Conservation (phyloP, 2,113 vertebrate genomes). For the Corvus hawaiiensis region DNA sequence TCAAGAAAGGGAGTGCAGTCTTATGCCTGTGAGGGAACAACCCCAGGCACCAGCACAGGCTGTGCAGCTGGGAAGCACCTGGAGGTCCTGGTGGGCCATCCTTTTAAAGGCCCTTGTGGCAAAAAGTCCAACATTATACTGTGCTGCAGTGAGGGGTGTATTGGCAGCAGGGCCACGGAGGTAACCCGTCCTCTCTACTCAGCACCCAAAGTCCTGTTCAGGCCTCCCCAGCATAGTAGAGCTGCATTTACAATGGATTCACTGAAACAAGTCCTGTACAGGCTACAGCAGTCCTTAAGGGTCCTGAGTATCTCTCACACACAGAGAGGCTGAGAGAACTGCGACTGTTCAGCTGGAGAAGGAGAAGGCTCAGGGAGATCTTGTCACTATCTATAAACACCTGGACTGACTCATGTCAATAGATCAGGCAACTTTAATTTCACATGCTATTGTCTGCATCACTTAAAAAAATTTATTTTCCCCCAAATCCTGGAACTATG, state of each 20-base stretch:
- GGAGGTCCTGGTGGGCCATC: neutral
- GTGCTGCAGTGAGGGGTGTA: neutral
- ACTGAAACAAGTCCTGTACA: neutral
- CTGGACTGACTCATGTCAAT: neutral
- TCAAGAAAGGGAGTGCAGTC: neutral
- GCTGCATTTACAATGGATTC: neutral
- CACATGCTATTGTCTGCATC: neutral
- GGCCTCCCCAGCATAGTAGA: neutral
- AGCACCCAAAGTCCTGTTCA: neutral
- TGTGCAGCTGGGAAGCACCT: neutral
- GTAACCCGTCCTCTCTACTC: neutral
- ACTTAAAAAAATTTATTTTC: neutral
- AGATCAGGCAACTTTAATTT: neutral
- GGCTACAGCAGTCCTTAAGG: neutral
- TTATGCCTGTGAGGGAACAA: neutral
- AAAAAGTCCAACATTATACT: neutral
- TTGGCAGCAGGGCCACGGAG: neutral
- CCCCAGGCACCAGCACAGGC: neutral
- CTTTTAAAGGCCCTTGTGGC: neutral
- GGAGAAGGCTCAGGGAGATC: neutral
- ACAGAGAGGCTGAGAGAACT: neutral
- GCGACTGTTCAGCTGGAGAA: neutral
- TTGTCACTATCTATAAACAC: neutral
- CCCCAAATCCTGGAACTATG: neutral
- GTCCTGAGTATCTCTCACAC: neutral